These are phyloP conservation scores for Eustalomyia histrio DNA, from an alignment of 2,888 invertebrate genomes.

Conservation along the genomic window DNA sequence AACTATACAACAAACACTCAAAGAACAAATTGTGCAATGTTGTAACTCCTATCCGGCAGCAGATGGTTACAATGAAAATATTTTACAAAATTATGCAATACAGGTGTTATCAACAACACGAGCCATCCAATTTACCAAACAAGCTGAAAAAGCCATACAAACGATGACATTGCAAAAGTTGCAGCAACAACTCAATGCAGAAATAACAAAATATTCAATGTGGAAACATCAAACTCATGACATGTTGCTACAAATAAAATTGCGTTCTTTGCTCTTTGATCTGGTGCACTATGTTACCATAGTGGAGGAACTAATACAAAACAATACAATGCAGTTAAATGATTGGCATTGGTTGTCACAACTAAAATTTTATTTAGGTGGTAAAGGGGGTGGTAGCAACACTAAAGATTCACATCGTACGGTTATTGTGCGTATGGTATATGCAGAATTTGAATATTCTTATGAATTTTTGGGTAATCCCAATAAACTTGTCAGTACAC, in stretches of 20 bases:
- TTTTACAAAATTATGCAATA: slow-evolving; percentile 80
- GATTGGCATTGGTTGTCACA: slow-evolving; percentile 99
- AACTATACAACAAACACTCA: slow-evolving; percentile 90
- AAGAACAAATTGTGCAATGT: slow-evolving; percentile 83
- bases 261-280: slow-evolving; percentile 95
- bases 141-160: slow-evolving; percentile 89
- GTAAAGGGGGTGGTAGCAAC: slow-evolving; percentile 16
- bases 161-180: slow-evolving; percentile 83
- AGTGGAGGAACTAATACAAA: slow-evolving; percentile 87
- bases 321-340: slow-evolving; percentile 83
- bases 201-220: slow-evolving; percentile 74
- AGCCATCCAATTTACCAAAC: slow-evolving; percentile 90
- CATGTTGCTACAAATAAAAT: slow-evolving; percentile 87
- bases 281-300: slow-evolving; percentile 94
- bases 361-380: slow-evolving; percentile 87
- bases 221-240: slow-evolving; percentile 79
- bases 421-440: slow-evolving; percentile 88
- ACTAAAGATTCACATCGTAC: slow-evolving; percentile 57
- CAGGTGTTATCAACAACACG: slow-evolving; percentile 92
- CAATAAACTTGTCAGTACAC: slow-evolving; percentile 96
- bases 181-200: slow-evolving; percentile 80
- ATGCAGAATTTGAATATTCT: slow-evolving; percentile 96
- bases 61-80: slow-evolving; percentile 79
- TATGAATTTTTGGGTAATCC: slow-evolving; percentile 99
- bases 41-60: slow-evolving; percentile 78